Evolutionary conservation across 2,888 invertebrate genomes (phyloP), one percentile per base, ranked within the genome.

Genomic region (Drosophila atripex): DNA sequence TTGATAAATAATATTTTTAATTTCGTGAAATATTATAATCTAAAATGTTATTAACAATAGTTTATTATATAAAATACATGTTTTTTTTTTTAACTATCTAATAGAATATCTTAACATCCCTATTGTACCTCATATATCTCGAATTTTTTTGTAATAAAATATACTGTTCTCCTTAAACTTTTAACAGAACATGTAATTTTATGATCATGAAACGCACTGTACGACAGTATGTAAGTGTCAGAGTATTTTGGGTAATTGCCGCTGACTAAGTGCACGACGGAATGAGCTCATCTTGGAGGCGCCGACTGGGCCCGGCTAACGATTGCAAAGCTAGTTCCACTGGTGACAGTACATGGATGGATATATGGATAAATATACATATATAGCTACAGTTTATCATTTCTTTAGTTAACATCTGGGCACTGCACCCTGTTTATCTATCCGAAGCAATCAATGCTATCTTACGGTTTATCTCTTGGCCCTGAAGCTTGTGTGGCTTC

Each of bases 261-360:
- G 53, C 64, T 61, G 63, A 64, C 63, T 63, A 63, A 64, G 63
- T 63, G 64, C 63, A 39, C 16, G 28, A 11, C 1, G 18, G 14
- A 63, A 54, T 78, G 78, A 78, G 78, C 78, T 78, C 82, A 78
- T 82, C 68, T 71, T 63, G 4, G 5, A 45, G 23, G 45, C 35
- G 30, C 1, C 16, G 28, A 35, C 35, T 38, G 46, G 28, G 12
- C 56, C 45, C 11, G 35, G 35, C 25, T 55, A 45, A 25, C 11
- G 16, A 16, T 39, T 9, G 9, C 39, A 8, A n/a, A n/a, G 16
- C 39, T 9, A 16, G n/a, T n/a, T n/a, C n/a, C n/a, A n/a, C n/a
- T n/a, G n/a, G n/a, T n/a, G n/a, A n/a, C n/a, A n/a, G n/a, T n/a
- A n/a, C n/a, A n/a, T n/a, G n/a, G n/a, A n/a, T n/a, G n/a, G n/a